Conservation (phyloP, 2,888 invertebrate species). For the Tiphia femorata region DNA sequence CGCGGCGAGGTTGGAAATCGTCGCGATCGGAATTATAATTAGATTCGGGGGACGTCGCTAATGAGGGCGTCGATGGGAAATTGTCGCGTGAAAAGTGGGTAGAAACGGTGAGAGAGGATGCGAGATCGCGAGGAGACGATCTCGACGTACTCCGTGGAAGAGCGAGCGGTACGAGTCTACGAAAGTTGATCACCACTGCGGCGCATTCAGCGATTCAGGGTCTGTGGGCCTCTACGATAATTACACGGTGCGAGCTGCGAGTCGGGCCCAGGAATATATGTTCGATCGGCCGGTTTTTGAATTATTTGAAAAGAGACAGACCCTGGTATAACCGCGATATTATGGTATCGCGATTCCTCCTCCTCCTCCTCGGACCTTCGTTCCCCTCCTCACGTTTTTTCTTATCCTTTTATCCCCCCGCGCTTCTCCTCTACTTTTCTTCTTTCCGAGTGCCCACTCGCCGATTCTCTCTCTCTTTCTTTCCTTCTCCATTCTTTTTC, state of each 20-base stretch:
- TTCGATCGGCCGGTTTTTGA: slow-evolving; percentile 69
- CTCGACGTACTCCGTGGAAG: neutral
- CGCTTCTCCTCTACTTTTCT: slow-evolving; percentile 20
- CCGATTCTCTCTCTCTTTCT: slow-evolving; percentile 34
- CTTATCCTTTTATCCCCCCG: slow-evolving; percentile 29
- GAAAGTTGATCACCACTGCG: slow-evolving; percentile 64
- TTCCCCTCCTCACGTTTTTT: slow-evolving; percentile 37
- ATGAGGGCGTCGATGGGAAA: neutral
- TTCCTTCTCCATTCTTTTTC: slow-evolving; percentile 26
- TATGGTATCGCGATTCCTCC: slow-evolving; percentile 64
- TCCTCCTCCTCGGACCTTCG: slow-evolving; percentile 40
- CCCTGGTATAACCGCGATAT: slow-evolving; percentile 61
- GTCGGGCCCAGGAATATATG: slow-evolving; percentile 66
- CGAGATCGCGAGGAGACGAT: neutral
- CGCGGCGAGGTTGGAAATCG: no score
- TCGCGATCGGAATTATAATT: neutral
- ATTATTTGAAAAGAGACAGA: slow-evolving; percentile 70
- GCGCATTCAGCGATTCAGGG: slow-evolving; percentile 61
- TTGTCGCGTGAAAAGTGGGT: neutral
- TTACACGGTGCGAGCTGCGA: slow-evolving; percentile 67
- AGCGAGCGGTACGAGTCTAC: slow-evolving; percentile 12
- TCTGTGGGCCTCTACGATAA: slow-evolving; percentile 65
- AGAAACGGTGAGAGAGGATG: neutral
- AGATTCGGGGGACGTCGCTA: neutral
- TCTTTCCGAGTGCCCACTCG: slow-evolving; percentile 29